A percentile compares a stretch with the other conserved stretches of the same genome.
These are phyloP conservation scores for Spatulosminthurus flaviceps DNA, from an alignment of 2,888 invertebrate species.

Conservation along the genomic window DNA sequence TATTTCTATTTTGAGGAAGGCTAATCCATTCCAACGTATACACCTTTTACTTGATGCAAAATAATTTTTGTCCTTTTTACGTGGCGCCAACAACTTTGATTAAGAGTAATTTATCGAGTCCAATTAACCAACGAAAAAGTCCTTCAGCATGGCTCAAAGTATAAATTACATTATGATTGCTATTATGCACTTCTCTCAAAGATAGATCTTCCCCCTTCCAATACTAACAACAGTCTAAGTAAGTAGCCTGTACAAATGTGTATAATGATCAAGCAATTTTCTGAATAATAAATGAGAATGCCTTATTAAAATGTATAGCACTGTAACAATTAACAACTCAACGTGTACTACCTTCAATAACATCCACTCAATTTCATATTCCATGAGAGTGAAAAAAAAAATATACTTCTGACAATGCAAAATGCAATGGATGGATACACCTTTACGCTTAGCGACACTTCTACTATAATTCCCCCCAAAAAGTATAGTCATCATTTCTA, in stretches of 20 bases:
- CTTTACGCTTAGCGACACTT: too few species aligned
- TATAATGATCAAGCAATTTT: background rate
- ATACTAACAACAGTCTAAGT: background rate
- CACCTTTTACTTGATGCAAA: background rate
- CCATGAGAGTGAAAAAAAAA: too few species aligned
- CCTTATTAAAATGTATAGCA: background rate
- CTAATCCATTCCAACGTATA: background rate
- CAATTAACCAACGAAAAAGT: background rate
- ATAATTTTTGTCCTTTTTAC: background rate
- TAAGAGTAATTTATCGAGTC: constrained; percentile 13
- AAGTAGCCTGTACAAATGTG: background rate
- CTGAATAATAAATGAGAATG: background rate
- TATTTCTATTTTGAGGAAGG: constrained; percentile 16
- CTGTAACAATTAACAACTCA: background rate
- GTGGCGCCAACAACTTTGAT: background rate
- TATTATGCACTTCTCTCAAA: background rate
- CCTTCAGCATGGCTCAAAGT: background rate
- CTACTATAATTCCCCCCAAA: too few species aligned
- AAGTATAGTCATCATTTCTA: too few species aligned
- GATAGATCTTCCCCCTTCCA: background rate
- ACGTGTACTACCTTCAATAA: background rate
- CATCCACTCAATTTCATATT: background rate
- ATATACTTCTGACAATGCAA: too few species aligned
- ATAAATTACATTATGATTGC: constrained; percentile 8
- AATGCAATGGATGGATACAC: too few species aligned